These are phyloP conservation scores for Syndactyla subalaris DNA, from an alignment of 2,797 vertebrate genomes.

Conservation along the genomic window DNA sequence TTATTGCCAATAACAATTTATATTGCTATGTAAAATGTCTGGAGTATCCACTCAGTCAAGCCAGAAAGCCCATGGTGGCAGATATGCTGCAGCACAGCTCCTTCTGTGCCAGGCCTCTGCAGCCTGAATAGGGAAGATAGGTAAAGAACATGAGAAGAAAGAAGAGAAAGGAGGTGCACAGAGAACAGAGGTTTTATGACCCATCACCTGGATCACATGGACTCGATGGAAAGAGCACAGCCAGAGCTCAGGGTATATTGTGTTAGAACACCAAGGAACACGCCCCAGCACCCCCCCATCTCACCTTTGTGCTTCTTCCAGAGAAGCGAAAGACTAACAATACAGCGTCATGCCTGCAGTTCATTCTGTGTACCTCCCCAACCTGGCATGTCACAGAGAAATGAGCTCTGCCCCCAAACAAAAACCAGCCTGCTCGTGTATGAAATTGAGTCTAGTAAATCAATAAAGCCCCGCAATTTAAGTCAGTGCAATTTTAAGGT, in stretches of 20 bases:
- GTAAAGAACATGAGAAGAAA: not conserved
- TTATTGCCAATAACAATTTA: not conserved
- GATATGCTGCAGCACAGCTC: not conserved
- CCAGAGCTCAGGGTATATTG: rapidly evolving
- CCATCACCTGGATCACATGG: not conserved
- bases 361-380: not conserved
- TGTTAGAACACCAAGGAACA: not conserved
- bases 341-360: not conserved
- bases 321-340: not conserved
- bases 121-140: not conserved
- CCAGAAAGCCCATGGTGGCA: not conserved
- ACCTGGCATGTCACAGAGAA: not conserved
- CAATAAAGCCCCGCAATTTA: not conserved
- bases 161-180: not conserved
- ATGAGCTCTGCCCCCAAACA: not conserved
- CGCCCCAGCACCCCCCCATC: not conserved
- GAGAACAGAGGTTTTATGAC: not conserved
- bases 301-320: not conserved
- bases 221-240: not conserved
- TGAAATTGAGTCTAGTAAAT: constrained; percentile 7
- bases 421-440: not conserved
- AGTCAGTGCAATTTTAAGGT: not conserved
- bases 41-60: not conserved
- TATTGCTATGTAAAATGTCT: not conserved
- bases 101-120: not conserved